Percentiles rank a stretch among this genome's conserved stretches.
Conservation (phyloP, 92 coral and sea anemone genomes). For the Umimayanthus kanabou region DNA sequence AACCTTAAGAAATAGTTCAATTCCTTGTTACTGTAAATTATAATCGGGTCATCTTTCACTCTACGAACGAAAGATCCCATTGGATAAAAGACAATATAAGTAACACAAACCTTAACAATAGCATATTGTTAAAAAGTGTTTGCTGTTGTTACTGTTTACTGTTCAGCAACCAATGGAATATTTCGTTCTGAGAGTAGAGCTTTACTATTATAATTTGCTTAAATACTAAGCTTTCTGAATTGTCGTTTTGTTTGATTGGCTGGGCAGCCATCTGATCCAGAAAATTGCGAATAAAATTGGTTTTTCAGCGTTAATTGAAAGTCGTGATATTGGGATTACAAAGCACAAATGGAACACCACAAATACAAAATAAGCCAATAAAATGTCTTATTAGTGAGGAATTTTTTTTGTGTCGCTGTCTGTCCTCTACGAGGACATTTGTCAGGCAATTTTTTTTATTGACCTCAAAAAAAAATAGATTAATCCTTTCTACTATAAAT, state of each 20-base stretch:
- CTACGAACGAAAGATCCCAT: too few species aligned
- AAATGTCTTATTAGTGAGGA: background rate
- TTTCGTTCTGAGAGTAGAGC: too few species aligned
- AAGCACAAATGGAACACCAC: background rate
- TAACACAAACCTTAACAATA: too few species aligned
- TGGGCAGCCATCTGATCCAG: slow-evolving; percentile 2
- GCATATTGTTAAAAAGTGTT: too few species aligned
- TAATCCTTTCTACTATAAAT: too few species aligned
- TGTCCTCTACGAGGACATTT: background rate
- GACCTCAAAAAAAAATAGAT: too few species aligned
- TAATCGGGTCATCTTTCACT: too few species aligned
- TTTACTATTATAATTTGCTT: background rate
- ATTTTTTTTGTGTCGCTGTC: background rate
- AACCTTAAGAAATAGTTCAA: too few species aligned
- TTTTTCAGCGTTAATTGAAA: background rate
- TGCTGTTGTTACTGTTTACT: too few species aligned
- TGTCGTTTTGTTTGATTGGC: slow-evolving; percentile 1
- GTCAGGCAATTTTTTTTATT: background rate
- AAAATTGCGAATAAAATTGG: background rate
- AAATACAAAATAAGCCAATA: background rate
- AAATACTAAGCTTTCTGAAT: background rate
- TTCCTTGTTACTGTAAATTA: too few species aligned
- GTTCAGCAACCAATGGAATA: too few species aligned
- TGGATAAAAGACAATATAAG: too few species aligned
- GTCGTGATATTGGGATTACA: background rate